Percentiles rank a stretch among this genome's conserved stretches.
Evolutionary conservation across 2,888 invertebrate species (phyloP).

Genomic region (Trachelus troglodyta): DNA sequence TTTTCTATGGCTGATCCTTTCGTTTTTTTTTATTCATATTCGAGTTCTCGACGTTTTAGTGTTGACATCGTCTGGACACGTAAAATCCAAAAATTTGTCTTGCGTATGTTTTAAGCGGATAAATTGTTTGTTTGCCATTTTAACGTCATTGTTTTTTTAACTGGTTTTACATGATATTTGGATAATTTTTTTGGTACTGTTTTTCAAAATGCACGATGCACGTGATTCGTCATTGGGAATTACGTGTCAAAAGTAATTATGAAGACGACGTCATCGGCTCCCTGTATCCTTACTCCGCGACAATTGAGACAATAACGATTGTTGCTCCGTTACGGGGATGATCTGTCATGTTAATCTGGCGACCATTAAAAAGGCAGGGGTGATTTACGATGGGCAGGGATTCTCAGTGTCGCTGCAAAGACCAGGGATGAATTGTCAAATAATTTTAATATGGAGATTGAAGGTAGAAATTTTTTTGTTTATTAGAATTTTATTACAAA

Average conservation of each 20-base stretch:
- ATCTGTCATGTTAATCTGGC: background rate
- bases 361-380: background rate
- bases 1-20: background rate
- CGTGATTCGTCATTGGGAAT: background rate
- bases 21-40: background rate
- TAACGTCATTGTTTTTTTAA: background rate
- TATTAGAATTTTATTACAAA: background rate
- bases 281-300: background rate
- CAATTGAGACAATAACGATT: background rate
- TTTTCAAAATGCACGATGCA: background rate
- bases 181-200: background rate
- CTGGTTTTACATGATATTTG: background rate
- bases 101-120: no score
- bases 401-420: background rate
- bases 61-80: background rate
- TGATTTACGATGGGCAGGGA: background rate
- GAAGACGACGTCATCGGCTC: background rate
- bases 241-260: background rate
- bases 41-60: background rate
- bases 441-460: background rate
- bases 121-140: background rate
- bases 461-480: background rate
- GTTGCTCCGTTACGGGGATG: background rate
- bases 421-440: background rate
- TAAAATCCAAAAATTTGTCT: no score